Evolutionary conservation across 1,140 invertebrate genomes (phyloP), one percentile per base, ranked within the genome.

Genomic region (Euwallacea similis): DNA sequence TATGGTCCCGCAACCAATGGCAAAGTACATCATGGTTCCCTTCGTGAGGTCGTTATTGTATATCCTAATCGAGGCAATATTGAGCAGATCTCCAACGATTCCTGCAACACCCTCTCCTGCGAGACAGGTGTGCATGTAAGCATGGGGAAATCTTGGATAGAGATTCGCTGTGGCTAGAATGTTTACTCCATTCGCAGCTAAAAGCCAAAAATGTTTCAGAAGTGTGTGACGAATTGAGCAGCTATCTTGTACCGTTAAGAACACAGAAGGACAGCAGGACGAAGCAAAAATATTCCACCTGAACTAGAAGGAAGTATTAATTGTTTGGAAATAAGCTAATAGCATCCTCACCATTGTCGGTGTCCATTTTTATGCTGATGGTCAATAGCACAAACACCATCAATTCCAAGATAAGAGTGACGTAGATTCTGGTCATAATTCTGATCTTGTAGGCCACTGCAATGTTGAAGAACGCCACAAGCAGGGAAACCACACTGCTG

Each of bases 121-220:
- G 7, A 66, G 42, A 15, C 16, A 66, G 16, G 50, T 66, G 7
- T 55, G 55, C 65, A 66, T 66, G 41, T 56, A 66, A 8, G 9
- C 41, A 16, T 55, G 65, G 9, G 65, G 65, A 43, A 66, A 66
- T 55, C 65, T 55, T 8, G 65, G 65, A 42, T 56, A 66, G 33
- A 66, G n/a, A 13, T 15, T 66, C 13, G 42, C 16, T 9, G 65
- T 56, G 8, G 46, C 47, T 42, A 66, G 15, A 4, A 66, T 56
- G 47, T 56, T 66, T 9, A 66, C 42, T 7, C 53, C 42, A 42
- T 42, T 66, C 4, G 54, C 50, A 7, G 9, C 65, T 66, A 54
- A 8, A 66, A 56, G 2, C 2, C 2, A 46, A 8, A 8, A 46
- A 46, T n/a, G n/a, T 46, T 46, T 46, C 44, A 46, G 44, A 8